Conservation (phyloP, 1,140 invertebrate genomes). For the Diuraphis noxia region DNA sequence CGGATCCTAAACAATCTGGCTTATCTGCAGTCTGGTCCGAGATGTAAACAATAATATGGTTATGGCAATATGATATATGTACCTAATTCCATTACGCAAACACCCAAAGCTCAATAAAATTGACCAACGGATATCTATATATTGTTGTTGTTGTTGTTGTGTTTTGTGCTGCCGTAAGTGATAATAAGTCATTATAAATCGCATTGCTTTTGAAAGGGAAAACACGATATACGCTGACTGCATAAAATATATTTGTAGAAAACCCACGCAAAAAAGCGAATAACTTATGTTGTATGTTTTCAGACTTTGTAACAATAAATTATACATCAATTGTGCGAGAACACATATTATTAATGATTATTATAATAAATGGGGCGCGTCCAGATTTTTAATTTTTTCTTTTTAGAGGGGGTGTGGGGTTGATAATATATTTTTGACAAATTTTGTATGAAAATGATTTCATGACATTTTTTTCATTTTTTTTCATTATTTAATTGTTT, state of each 20-base stretch:
- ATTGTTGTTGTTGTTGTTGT: neutral
- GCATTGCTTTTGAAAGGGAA: neutral
- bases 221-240: neutral
- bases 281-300: neutral
- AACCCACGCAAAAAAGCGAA: neutral
- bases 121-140: neutral
- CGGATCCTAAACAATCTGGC: neutral
- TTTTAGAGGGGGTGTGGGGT: too few species aligned
- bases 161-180: neutral
- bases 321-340: neutral
- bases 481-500: too few species aligned
- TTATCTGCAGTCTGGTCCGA: neutral
- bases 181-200: conserved; percentile 12
- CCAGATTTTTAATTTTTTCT: too few species aligned
- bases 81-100: neutral
- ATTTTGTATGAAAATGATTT: too few species aligned
- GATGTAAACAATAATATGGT: neutral
- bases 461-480: too few species aligned
- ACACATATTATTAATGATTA: neutral
- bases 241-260: neutral
- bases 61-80: neutral
- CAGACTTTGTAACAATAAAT: neutral
- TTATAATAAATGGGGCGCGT: neutral
- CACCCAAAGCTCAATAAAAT: neutral
- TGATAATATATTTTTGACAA: too few species aligned